phyloP scores from a whole-genome alignment of 2,113 vertebrate species.

The Agelaius phoeniceus region DNA sequence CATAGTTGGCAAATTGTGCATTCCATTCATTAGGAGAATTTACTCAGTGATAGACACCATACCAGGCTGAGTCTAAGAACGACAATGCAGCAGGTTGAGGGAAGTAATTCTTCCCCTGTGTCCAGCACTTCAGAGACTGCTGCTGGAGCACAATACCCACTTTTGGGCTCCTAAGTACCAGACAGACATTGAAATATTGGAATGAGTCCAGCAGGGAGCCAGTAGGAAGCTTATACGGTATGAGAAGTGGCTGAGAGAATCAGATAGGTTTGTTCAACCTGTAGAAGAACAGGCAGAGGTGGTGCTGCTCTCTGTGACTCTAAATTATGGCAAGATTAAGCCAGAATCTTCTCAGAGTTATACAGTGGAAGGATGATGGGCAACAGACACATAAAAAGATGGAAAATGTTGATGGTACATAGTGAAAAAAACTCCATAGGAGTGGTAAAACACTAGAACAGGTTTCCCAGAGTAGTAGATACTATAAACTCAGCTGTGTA shows the following conservation, averaged over 20 bases:
- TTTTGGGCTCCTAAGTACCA: neutral
- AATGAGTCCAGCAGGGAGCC: neutral
- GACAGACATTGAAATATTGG: neutral
- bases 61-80: neutral
- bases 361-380: neutral
- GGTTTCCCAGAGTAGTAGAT: neutral
- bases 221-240: neutral
- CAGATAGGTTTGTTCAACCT: neutral
- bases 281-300: neutral
- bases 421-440: accelerated
- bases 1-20: neutral
- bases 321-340: neutral
- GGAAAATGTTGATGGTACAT: neutral
- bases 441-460: neutral
- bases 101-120: neutral
- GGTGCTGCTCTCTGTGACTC: neutral
- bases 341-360: neutral
- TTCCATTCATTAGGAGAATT: neutral
- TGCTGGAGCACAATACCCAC: neutral
- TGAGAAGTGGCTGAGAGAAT: neutral
- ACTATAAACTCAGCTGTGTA: accelerated
- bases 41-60: neutral
- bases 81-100: neutral
- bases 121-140: neutral
- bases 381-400: neutral